phyloP scores from a whole-genome alignment of 2,113 vertebrate genomes.

The Ascaphus truei region DNA sequence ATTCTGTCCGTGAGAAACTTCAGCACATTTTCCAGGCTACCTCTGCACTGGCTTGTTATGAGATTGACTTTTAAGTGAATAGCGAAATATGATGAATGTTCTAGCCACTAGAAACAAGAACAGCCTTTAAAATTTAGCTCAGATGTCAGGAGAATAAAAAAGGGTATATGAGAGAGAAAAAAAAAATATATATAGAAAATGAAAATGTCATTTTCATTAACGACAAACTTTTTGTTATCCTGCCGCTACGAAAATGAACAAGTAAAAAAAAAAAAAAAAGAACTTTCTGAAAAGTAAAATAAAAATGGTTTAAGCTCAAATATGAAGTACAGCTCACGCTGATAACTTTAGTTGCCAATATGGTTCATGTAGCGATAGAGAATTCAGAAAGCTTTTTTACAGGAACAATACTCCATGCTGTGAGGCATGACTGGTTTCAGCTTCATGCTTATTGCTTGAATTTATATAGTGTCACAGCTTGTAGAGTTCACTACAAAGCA shows the following conservation, averaged over 20 bases:
- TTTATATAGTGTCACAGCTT: conserved; percentile 26
- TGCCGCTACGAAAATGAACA: background rate
- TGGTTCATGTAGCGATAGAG: background rate
- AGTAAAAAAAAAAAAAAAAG: background rate
- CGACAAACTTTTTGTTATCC: background rate
- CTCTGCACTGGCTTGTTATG: too few relatives aligned
- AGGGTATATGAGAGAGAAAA: too few relatives aligned
- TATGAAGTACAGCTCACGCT: background rate
- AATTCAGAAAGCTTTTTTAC: background rate
- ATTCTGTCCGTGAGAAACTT: too few relatives aligned
- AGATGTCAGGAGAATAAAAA: too few relatives aligned
- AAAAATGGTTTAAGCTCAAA: background rate
- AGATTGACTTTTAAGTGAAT: too few relatives aligned
- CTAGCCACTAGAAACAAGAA: too few relatives aligned
- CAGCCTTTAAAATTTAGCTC: too few relatives aligned
- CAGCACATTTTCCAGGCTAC: too few relatives aligned
- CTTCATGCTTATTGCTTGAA: conserved; percentile 20
- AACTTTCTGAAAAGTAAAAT: too few relatives aligned
- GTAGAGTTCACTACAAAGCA: background rate
- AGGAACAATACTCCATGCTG: background rate
- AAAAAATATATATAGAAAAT: too few relatives aligned
- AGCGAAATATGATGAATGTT: too few relatives aligned
- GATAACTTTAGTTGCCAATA: too few relatives aligned
- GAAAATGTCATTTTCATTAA: background rate
- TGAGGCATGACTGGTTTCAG: background rate